These are phyloP conservation scores for Tipula vernalis DNA, from an alignment of 2,888 invertebrate genomes.

Conservation along the genomic window DNA sequence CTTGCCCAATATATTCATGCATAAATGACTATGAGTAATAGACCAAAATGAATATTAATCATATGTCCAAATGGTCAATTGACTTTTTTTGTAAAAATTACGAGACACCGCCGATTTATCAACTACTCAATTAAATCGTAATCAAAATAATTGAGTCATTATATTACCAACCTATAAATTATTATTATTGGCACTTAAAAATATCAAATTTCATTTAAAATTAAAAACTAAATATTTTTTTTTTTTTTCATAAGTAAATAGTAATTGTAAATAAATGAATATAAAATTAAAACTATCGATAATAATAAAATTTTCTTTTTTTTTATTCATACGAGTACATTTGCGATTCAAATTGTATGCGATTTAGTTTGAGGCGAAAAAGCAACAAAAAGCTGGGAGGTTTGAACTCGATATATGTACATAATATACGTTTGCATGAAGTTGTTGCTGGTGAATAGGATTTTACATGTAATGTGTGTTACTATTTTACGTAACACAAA, in stretches of 20 bases:
- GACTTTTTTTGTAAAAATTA: neutral
- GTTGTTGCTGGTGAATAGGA: too few species aligned
- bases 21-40: neutral
- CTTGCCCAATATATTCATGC: neutral
- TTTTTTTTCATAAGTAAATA: neutral
- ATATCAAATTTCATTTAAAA: slow-evolving; percentile 4
- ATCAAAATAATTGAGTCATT: slow-evolving; percentile 1
- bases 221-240: neutral
- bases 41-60: neutral
- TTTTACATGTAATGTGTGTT: too few species aligned
- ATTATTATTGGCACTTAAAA: neutral
- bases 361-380: neutral
- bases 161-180: neutral
- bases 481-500: too few species aligned
- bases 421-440: neutral
- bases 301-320: neutral
- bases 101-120: neutral
- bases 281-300: neutral
- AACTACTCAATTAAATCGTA: neutral
- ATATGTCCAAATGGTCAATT: neutral
- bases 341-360: neutral
- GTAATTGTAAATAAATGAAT: neutral
- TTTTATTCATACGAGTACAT: neutral
- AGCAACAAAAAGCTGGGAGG: neutral
- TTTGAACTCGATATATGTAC: neutral